Evolutionary conservation across 2,888 invertebrate species (phyloP), one percentile per base, ranked within the genome.

Genomic region (Phasia obesa): DNA sequence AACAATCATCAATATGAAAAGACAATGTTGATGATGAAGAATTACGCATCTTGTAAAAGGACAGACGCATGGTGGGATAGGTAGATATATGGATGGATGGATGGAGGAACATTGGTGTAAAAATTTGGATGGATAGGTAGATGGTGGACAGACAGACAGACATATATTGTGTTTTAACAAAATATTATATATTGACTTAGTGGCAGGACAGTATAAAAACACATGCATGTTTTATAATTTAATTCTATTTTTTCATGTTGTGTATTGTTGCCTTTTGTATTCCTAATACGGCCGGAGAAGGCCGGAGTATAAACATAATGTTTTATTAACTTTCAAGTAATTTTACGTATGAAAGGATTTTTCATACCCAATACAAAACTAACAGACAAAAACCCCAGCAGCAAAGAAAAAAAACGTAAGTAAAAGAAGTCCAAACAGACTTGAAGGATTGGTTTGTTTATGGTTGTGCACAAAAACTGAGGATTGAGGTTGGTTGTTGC

Each of bases 141-240:
- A 42, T 51, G 17, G 42, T 17, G 21, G 55, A 65, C 31, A 9
- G 49, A 57, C 19, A 21, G 44, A 73, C 64, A 31, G 35, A 67
- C 60, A 35, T 62, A 62, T 11, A 38, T 35, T 64, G 57, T 51
- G 59, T 71, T 65, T 75, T 47, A 80, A 67, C 38, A 35, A 71
- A 83, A 79, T 83, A 76, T 76, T 83, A 75, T 83, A 69, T 65
- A 83, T 71, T 79, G 70, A 83, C 65, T 83, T 76, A 62, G 70
- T 79, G 75, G 79, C 83, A 79, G 64, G 67, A 77, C 67, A 38
- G 59, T 47, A 75, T 74, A 71, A 78, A 77, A 82, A 74, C 60
- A 74, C 75, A 78, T 70, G 75, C 83, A 83, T 79, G 83, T 83
- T 75, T 83, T 78, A 31, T 77, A 53, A 69, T 44, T 53, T 62